A percentile compares a stretch with the other conserved stretches of the same genome.
Conservation (phyloP, 2,797 vertebrate genomes). For the Falco concolor region DNA sequence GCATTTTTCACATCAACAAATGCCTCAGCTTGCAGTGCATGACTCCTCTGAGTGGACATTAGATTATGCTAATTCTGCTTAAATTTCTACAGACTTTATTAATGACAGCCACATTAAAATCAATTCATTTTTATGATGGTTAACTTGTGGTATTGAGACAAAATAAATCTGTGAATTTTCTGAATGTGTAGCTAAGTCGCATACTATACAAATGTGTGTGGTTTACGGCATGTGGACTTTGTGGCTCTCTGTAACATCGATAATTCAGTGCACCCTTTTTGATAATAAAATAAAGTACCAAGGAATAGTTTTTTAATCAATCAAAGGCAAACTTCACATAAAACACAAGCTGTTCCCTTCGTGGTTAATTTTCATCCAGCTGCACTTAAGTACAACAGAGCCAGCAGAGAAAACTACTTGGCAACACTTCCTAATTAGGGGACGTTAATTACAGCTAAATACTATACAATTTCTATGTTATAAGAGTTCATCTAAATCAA, state of each 20-base stretch:
- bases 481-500: conserved; percentile 77
- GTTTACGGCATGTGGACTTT: conserved; percentile 22
- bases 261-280: conserved; percentile 55
- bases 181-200: not conserved
- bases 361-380: conserved; percentile 77
- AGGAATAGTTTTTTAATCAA: conserved; percentile 74
- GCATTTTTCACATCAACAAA: conserved; percentile 65
- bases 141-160: not conserved
- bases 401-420: conserved; percentile 76
- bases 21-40: conserved; percentile 53
- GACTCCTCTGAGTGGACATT: conserved; percentile 46
- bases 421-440: conserved; percentile 76
- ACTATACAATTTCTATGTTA: conserved; percentile 72
- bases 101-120: conserved; percentile 7
- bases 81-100: conserved; percentile 7
- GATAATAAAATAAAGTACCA: conserved; percentile 66
- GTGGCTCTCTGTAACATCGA: conserved; percentile 35
- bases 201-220: not conserved
- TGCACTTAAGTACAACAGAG: conserved; percentile 74
- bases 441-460: conserved; percentile 79
- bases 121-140: not conserved
- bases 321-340: conserved; percentile 75
- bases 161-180: conserved; percentile 34
- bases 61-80: conserved; percentile 48
- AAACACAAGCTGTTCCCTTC: conserved; percentile 78